phyloP scores from a whole-genome alignment of 2,888 invertebrate species.

The Julus scandinavius region DNA sequence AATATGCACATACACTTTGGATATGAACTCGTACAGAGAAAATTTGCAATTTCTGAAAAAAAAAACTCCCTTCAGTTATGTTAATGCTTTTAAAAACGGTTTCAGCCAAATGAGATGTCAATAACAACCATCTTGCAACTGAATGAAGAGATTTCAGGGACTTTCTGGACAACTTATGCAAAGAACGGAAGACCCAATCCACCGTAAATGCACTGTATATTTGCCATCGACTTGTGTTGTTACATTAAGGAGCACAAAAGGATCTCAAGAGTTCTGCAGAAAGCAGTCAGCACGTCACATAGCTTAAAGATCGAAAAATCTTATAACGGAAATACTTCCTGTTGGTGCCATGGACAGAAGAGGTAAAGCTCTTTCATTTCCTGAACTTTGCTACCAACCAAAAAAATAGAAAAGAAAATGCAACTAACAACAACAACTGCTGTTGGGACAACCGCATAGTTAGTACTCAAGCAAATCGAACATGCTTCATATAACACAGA shows the following conservation, averaged over 20 bases:
- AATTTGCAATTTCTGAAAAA: too few relatives aligned
- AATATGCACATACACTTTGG: too few relatives aligned
- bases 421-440: neutral
- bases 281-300: slow-evolving; percentile 1
- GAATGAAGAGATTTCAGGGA: neutral
- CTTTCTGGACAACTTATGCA: neutral
- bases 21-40: too few relatives aligned
- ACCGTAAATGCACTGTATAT: neutral
- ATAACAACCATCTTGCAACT: neutral
- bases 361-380: slow-evolving; percentile 42
- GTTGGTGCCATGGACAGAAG: slow-evolving; percentile 34
- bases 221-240: neutral
- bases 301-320: slow-evolving; percentile 12
- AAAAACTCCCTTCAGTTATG: too few relatives aligned
- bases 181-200: neutral
- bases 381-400: neutral
- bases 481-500: neutral
- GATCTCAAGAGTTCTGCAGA: neutral
- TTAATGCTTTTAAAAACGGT: neutral
- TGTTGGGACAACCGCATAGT: slow-evolving; percentile 12
- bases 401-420: neutral
- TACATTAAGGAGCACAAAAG: neutral
- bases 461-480: neutral
- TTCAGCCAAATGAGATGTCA: neutral
- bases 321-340: slow-evolving; percentile 4